A percentile compares a stretch with the other conserved stretches of the same genome.
Evolutionary conservation across 2,113 vertebrate genomes (phyloP).

Genomic region (Pedionomus torquatus): DNA sequence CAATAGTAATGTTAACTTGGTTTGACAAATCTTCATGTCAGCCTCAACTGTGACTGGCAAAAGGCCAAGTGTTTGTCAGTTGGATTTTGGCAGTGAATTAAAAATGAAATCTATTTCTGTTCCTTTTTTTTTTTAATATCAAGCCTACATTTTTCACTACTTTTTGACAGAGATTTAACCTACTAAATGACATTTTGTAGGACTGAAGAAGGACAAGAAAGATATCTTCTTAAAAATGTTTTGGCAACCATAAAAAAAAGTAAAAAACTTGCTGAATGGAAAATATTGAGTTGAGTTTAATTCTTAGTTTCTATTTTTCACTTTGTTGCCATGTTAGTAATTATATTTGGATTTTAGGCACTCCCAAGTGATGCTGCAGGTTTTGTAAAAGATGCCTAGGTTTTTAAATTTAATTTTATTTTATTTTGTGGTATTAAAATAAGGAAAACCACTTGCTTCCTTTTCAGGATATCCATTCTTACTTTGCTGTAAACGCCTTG

Average conservation of each 20-base stretch:
- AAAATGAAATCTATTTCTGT: constrained; percentile 53
- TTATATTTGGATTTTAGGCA: constrained; percentile 17
- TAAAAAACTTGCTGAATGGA: neutral
- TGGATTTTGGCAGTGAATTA: constrained; percentile 39
- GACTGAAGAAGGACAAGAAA: neutral
- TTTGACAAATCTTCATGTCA: constrained; percentile 28
- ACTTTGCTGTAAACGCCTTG: constrained; percentile 25
- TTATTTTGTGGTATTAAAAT: constrained; percentile 3
- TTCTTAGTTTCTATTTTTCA: neutral
- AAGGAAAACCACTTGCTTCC: neutral
- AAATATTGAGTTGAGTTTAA: neutral
- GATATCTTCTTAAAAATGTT: neutral
- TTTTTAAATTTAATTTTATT: neutral
- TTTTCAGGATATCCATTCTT: constrained; percentile 9
- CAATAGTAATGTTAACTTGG: constrained; percentile 2
- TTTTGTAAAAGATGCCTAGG: neutral
- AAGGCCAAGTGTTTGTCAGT: constrained; percentile 43
- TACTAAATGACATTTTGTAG: neutral
- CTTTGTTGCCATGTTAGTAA: neutral
- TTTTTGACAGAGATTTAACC: neutral
- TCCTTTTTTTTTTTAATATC: neutral
- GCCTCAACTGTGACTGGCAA: constrained; percentile 15
- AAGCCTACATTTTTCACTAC: neutral
- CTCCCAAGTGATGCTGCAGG: neutral
- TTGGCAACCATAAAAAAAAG: neutral